Evolutionary conservation across 2,797 vertebrate genomes (phyloP).

Genomic region (Heteromormyrus szaboi): DNA sequence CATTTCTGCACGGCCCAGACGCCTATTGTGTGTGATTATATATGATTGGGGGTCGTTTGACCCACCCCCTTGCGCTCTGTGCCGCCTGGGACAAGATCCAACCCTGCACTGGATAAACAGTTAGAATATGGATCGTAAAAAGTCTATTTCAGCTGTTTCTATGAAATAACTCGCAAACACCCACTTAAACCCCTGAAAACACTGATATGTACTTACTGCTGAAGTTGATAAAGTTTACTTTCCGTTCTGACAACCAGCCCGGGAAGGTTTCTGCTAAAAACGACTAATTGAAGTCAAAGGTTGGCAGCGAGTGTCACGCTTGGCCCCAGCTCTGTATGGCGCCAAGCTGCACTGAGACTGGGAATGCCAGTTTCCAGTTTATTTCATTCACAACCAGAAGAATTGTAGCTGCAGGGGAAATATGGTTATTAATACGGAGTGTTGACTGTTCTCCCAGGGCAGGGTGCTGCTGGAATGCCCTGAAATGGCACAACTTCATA

Average conservation of each 20-base stretch:
- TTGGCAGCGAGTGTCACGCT: background rate
- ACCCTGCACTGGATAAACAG: background rate
- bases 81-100: background rate
- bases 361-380: background rate
- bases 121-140: background rate
- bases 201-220: background rate
- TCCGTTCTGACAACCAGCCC: background rate
- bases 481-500: slow-evolving; percentile 87
- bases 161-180: background rate
- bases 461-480: slow-evolving; percentile 85
- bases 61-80: background rate
- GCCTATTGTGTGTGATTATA: background rate
- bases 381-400: slow-evolving; percentile 68
- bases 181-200: background rate
- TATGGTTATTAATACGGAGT: slow-evolving; percentile 66
- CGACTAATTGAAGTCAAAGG: background rate
- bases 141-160: background rate
- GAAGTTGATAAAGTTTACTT: background rate
- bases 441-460: slow-evolving; percentile 72
- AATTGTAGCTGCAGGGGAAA: slow-evolving; percentile 33
- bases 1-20: background rate
- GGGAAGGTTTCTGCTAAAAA: background rate
- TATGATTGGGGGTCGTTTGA: background rate
- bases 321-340: background rate
- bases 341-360: background rate